Base-by-base conservation (phyloP, 2,888 invertebrate species). In the Lithophane socia region DNA sequence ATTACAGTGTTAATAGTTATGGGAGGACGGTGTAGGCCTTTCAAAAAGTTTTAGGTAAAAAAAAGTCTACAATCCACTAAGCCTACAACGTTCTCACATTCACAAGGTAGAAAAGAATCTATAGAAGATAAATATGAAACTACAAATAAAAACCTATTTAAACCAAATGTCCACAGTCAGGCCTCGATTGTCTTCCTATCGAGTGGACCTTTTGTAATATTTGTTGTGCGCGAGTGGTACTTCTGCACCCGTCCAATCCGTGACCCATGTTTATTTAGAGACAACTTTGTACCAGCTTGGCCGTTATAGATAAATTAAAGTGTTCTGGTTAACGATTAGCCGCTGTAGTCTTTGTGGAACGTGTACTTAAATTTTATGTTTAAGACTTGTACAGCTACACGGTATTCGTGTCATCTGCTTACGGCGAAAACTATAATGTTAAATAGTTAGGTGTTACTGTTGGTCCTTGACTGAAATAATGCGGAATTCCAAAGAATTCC, bases 321-420 rank as follows among this genome's bases (percentile, higher is more conserved):
- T 84, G 84, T 84, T 84, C 84, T 84, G 79, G 84, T 85, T 84
- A 84, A 85, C 85, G 84, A 84, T 84, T 84, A 84, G 84, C 84
- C 84, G 79, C 85, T 73, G 75, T 78, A 84, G 82, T 85, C 85
- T 84, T 77, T 75, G 84, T 75, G 68, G 72, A 83, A 54, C 79
- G 72, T 64, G 85, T 73, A 73, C 74, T 82, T 68, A 82, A 49
- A 75, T 82, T 84, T 75, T 71, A 84, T 79, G 85, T 79, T 79
- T 70, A 73, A 84, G 79, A 79, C 78, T 75, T 37, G 69, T 70
- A 67, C 71, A 13, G 49, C 49, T 63, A 79, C 74, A 78, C 72
- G 63, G 78, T 67, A 73, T 61, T 72, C 58, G 67, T 68, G 82
- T 79, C 82, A 73, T 85, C 64, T 73, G 75, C 79, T 54, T 75